Conservation (phyloP, 1,140 invertebrate species). For the Stegodyphus dumicola region DNA sequence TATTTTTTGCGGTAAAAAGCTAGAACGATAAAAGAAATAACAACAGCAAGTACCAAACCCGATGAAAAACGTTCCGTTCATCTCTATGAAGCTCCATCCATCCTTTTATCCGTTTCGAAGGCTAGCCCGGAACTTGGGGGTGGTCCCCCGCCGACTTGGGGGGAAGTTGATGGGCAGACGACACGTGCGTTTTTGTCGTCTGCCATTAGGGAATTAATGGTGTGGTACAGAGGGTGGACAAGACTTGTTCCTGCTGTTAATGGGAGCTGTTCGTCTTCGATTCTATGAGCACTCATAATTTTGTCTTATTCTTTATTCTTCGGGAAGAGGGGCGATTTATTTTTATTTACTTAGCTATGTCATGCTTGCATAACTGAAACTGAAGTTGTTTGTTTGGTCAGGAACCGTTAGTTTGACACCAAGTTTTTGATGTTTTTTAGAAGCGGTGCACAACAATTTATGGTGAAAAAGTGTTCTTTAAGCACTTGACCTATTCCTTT, state of each 20-base stretch:
- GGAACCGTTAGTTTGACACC: too few relatives aligned
- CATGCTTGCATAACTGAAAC: too few relatives aligned
- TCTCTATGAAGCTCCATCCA: neutral
- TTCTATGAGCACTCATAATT: neutral
- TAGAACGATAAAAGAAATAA: too few relatives aligned
- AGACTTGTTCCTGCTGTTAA: constrained; percentile 27
- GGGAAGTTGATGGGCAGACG: constrained; percentile 56
- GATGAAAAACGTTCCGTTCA: neutral
- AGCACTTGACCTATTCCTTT: too few relatives aligned
- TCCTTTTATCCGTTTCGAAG: neutral
- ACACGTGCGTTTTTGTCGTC: constrained; percentile 61
- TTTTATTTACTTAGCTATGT: too few relatives aligned
- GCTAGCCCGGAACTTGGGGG: neutral
- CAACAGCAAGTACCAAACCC: too few relatives aligned
- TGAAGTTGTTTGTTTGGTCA: too few relatives aligned
- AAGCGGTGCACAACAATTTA: too few relatives aligned
- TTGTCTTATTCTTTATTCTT: neutral
- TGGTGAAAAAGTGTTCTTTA: too few relatives aligned
- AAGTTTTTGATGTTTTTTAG: too few relatives aligned
- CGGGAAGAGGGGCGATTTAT: too few relatives aligned
- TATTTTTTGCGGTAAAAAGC: too few relatives aligned
- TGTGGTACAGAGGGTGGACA: constrained; percentile 44
- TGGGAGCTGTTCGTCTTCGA: constrained; percentile 48
- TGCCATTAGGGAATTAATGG: constrained; percentile 60
- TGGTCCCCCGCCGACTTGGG: neutral